Conservation (phyloP, 2,113 vertebrate genomes). For the Menura novaehollandiae region DNA sequence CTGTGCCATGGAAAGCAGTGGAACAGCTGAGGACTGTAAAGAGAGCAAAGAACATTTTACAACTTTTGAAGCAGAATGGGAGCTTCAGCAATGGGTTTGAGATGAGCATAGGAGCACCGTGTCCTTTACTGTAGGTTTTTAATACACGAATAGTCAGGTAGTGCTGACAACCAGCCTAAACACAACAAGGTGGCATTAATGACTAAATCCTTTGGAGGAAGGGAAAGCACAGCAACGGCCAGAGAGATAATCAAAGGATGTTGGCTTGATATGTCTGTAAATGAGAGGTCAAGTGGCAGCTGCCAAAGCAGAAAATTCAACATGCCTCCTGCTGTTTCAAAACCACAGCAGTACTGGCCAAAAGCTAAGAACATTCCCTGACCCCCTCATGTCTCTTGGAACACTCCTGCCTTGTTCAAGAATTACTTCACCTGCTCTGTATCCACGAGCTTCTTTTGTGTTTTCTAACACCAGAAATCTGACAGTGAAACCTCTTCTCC, state of each 20-base stretch:
- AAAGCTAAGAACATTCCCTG: neutral
- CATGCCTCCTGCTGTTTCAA: neutral
- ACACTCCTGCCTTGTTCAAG: neutral
- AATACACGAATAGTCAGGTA: accelerated
- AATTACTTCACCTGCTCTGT: neutral
- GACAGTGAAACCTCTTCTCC: neutral
- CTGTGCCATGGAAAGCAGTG: neutral
- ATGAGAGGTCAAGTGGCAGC: neutral
- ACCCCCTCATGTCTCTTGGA: neutral
- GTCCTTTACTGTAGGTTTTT: neutral
- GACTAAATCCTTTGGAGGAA: neutral
- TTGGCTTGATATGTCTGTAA: accelerated
- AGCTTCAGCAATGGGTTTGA: neutral
- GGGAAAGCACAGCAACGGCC: neutral
- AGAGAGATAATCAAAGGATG: neutral
- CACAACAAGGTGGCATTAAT: neutral
- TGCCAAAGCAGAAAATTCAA: neutral
- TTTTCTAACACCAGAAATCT: neutral
- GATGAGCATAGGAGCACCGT: neutral
- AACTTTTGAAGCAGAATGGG: neutral
- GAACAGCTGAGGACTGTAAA: neutral
- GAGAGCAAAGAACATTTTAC: neutral
- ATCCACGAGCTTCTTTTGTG: neutral
- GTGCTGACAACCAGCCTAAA: neutral
- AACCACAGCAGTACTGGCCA: neutral